Percentiles rank a stretch among this genome's conserved stretches.
Conservation (phyloP, 2,797 vertebrate genomes). For the Oreochromis mossambicus region DNA sequence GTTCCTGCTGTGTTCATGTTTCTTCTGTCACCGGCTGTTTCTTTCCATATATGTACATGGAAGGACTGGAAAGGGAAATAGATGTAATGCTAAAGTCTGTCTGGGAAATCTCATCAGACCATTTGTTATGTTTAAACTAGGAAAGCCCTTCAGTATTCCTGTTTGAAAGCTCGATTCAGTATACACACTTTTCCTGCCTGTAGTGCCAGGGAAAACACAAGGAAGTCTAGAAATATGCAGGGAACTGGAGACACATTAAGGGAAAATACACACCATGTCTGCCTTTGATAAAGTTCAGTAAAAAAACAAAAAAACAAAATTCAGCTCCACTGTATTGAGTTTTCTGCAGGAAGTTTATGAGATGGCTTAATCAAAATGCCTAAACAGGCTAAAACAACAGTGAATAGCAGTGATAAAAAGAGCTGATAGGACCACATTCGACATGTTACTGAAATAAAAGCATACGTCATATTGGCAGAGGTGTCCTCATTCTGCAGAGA, state of each 20-base stretch:
- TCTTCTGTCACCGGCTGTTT: not conserved
- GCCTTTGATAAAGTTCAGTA: not conserved
- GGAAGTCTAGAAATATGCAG: not conserved
- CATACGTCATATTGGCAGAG: rapidly evolving
- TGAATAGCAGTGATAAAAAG: not conserved
- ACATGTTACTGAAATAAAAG: not conserved
- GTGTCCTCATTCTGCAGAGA: not conserved
- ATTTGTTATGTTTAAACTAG: not conserved
- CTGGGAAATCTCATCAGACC: not conserved
- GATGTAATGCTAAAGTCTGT: not conserved
- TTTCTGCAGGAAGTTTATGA: not conserved
- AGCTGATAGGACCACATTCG: not conserved
- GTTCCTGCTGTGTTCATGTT: not conserved
- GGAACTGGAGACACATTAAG: not conserved
- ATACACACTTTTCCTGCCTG: rapidly evolving
- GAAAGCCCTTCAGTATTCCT: not conserved
- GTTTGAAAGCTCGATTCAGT: not conserved
- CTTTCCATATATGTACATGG: not conserved
- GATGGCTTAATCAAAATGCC: not conserved
- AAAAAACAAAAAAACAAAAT: rapidly evolving
- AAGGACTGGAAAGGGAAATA: not conserved
- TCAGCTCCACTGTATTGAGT: not conserved
- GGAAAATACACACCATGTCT: rapidly evolving
- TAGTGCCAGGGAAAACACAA: not conserved
- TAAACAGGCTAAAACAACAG: not conserved